Conservation (phyloP, 1,140 invertebrate species). For the Bombus picipes region DNA sequence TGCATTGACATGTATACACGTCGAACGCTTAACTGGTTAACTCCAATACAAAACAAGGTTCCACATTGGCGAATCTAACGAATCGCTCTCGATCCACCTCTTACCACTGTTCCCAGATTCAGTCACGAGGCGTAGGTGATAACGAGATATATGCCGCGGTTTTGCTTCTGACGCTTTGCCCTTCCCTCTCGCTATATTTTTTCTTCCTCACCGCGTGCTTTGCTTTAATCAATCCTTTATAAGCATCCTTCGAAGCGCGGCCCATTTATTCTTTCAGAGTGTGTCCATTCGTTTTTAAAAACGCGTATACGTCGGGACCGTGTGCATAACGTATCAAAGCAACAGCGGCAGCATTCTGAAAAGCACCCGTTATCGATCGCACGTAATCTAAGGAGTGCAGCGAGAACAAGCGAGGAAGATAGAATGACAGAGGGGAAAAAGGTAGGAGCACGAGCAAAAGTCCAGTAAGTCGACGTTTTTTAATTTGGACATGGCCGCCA, state of each 20-base stretch:
- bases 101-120: neutral
- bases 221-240: conserved; percentile 51
- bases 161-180: conserved; percentile 9
- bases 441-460: neutral
- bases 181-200: neutral
- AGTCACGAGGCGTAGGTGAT: neutral
- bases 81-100: neutral
- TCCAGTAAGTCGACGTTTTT: conserved; percentile 40
- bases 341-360: conserved; percentile 10
- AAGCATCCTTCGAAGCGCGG: neutral
- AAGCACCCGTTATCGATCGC: conserved; percentile 53
- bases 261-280: conserved; percentile 39
- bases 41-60: neutral
- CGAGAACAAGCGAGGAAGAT: neutral
- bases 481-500: conserved; percentile 46
- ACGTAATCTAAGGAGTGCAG: conserved; percentile 52
- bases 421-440: neutral
- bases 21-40: neutral
- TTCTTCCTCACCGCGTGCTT: neutral
- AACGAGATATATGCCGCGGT: conserved; percentile 6
- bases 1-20: too few species aligned
- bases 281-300: conserved; percentile 39
- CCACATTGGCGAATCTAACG: neutral
- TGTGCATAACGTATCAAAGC: conserved; percentile 40
- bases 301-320: conserved; percentile 1